A percentile compares a stretch with the other conserved stretches of the same genome.
Evolutionary conservation across 2,888 invertebrate species (phyloP).

Genomic region (Tetragonula carbonaria): DNA sequence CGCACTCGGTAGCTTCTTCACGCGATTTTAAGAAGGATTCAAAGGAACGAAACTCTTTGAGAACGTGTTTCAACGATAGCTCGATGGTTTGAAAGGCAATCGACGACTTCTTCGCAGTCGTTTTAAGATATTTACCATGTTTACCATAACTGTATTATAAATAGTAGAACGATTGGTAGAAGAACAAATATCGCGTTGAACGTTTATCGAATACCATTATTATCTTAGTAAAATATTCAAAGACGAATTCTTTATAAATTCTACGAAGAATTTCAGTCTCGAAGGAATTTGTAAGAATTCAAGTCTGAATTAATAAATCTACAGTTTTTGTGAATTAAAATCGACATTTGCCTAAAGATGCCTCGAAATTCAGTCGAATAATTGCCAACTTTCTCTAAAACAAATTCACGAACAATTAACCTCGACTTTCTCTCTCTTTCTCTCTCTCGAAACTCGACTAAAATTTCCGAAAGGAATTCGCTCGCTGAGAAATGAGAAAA

Average conservation of each 20-base stretch:
- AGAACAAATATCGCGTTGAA: not conserved
- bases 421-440: no score
- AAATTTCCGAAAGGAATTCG: no score
- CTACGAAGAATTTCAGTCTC: no score
- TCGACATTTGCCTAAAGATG: no score
- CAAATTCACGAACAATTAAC: no score
- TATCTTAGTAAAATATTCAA: not conserved
- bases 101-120: not conserved
- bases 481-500: no score
- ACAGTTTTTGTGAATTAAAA: no score
- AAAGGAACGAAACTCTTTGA: not conserved
- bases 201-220: not conserved
- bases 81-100: not conserved
- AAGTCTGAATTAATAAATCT: no score
- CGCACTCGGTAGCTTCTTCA: not conserved
- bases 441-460: no score
- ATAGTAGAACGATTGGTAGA: not conserved
- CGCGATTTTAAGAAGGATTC: conserved; percentile 19
- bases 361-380: no score
- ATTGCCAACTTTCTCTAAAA: no score
- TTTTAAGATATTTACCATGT: not conserved
- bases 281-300: no score
- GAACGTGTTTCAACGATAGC: not conserved
- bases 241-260: not conserved
- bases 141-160: not conserved